Base-by-base conservation (phyloP, 2,888 invertebrate species). In the Cataglyphis altisquamis region DNA sequence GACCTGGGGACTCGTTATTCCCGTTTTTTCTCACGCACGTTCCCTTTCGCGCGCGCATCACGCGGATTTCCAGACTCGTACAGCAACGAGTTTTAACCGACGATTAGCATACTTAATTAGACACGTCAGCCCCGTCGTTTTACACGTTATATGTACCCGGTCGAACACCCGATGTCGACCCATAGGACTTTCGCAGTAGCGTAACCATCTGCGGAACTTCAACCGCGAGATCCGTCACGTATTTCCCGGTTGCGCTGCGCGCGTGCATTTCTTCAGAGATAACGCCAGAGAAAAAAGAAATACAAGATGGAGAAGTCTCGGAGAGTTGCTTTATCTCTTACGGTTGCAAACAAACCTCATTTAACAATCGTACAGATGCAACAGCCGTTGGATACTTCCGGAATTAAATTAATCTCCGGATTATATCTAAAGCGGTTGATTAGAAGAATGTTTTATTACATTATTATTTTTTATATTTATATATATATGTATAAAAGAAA, bases 31-130 rank as follows among this genome's bases (percentile, higher is more conserved):
- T 68, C 64, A 80, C 48, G 66, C 60, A 57, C 67, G 57, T n/a
- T 29, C 80, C 64, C 81, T 57, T 81, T 75, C 78, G n/a, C 48
- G 32, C 70, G 67, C 70, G 67, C 25, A 12, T n/a, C 45, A 41
- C 72, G 60, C 39, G 57, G 62, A 88, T 84, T 88, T 84, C 63
- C 68, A 82, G 66, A 39, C 70, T 60, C 39, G 73, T 73, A 25
- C 25, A 48, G 48, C 84, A 77, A 81, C 83, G 82, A 81, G 82
- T 88, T 88, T 89, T 74, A 75, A 41, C 41, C 29, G 72, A 70
- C 87, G 85, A 88, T 90, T 88, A 88, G 84, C 87, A 90, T 90
- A 86, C 84, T 86, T 88, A 87, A 90, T 90, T 89, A 86, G 80
- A 78, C 87, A 86, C 86, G 73, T 89, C 77, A 63, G 80, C 55